phyloP scores from a whole-genome alignment of 1,140 invertebrate genomes.

The Conus ventricosus region DNA sequence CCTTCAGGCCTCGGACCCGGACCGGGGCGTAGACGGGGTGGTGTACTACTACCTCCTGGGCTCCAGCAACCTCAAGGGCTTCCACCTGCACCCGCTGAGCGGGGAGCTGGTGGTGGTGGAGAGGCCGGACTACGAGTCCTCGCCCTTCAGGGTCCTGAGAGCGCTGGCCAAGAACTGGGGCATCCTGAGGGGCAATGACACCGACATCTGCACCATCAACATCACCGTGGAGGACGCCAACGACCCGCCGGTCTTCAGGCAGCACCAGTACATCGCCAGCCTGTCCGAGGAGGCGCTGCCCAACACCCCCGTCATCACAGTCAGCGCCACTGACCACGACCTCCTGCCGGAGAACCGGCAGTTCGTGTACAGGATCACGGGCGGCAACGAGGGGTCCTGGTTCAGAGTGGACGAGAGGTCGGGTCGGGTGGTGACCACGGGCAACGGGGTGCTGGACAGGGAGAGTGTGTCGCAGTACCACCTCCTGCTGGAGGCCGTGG shows the following conservation, averaged over 20 bases:
- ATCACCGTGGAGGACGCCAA: conserved; percentile 96
- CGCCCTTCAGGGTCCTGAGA: conserved; percentile 90
- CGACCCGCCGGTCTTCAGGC: conserved; percentile 93
- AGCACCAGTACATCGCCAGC: conserved; percentile 83
- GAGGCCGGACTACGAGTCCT: conserved; percentile 89
- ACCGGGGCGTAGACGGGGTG: conserved; percentile 92
- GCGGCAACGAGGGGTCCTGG: conserved; percentile 86
- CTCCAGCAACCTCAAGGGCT: conserved; percentile 93
- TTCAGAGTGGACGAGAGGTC: conserved; percentile 90
- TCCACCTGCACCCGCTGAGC: conserved; percentile 86
- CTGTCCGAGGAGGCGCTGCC: conserved; percentile 83
- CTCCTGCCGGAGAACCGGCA: conserved; percentile 92
- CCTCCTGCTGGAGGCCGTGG: conserved; percentile 90
- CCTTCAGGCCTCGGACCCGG: conserved; percentile 93
- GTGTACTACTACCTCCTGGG: conserved; percentile 95
- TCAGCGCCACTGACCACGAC: conserved; percentile 93
- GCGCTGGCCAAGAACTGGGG: conserved; percentile 96
- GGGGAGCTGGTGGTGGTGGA: conserved; percentile 87
- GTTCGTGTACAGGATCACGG: conserved; percentile 92
- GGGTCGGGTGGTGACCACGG: conserved; percentile 62
- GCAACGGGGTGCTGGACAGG: conserved; percentile 85
- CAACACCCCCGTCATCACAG: conserved; percentile 85
- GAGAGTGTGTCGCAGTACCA: conserved; percentile 86
- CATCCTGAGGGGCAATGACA: conserved; percentile 94
- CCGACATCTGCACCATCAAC: conserved; percentile 94